Percentiles rank a stretch among this genome's conserved stretches.
Evolutionary conservation across 1,140 invertebrate species (phyloP).

Genomic region (Hyles vespertilio): DNA sequence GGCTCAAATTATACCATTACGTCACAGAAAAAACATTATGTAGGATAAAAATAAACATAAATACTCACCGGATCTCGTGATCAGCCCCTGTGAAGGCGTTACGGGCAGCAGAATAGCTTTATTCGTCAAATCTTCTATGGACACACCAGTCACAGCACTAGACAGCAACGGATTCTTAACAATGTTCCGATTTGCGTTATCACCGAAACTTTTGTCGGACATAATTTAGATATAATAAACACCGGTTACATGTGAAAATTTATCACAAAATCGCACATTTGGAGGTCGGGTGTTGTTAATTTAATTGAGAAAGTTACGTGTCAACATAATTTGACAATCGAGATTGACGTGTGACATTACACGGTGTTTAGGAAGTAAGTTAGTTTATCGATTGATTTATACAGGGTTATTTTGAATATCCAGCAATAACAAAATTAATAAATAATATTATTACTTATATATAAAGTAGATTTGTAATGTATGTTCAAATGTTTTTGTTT

Average conservation of each 20-base stretch:
- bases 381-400: neutral
- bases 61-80: conserved; percentile 60
- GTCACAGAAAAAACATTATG: conserved; percentile 34
- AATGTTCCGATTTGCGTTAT: conserved; percentile 49
- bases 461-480: too few relatives aligned
- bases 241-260: conserved; percentile 26
- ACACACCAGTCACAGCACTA: conserved; percentile 62
- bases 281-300: conserved; percentile 69
- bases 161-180: conserved; percentile 70
- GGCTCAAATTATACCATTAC: conserved; percentile 39
- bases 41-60: conserved; percentile 52
- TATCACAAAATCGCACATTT: conserved; percentile 64
- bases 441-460: too few relatives aligned
- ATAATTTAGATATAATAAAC: conserved; percentile 25
- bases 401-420: too few relatives aligned
- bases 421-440: too few relatives aligned
- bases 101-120: conserved; percentile 68
- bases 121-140: conserved; percentile 69
- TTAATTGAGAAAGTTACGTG: conserved; percentile 71
- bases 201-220: conserved; percentile 68
- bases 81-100: conserved; percentile 50
- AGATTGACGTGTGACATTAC: conserved; percentile 4
- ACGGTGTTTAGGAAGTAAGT: neutral
- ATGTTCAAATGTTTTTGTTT: too few relatives aligned
- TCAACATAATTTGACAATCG: conserved; percentile 49